Conservation (phyloP, 2,113 vertebrate species). For the Eidolon helvum region DNA sequence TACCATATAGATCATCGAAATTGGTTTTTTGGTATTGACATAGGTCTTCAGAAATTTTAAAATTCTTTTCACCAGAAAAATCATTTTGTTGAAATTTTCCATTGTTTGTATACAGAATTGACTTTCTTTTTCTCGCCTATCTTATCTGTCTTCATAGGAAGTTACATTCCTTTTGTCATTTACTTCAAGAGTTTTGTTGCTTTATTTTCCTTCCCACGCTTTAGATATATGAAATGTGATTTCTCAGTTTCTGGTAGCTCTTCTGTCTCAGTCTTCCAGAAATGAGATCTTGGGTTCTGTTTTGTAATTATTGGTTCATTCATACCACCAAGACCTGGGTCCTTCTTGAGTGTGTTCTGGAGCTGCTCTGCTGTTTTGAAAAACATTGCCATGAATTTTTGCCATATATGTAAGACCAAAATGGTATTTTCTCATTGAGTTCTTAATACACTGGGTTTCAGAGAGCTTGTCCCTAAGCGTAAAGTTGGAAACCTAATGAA, state of each 20-base stretch:
- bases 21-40: neutral
- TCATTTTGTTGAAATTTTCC: neutral
- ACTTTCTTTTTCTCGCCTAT: neutral
- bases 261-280: neutral
- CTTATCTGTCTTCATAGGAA: neutral
- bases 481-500: neutral
- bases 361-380: neutral
- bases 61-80: neutral
- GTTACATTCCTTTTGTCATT: neutral
- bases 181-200: neutral
- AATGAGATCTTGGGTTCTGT: neutral
- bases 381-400: neutral
- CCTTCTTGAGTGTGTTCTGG: neutral
- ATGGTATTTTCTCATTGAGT: neutral
- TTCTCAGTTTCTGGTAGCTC: neutral
- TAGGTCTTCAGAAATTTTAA: constrained; percentile 25
- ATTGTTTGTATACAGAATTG: neutral
- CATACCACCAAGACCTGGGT: neutral
- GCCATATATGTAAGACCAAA: neutral
- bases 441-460: neutral
- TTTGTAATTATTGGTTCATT: neutral
- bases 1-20: neutral
- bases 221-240: neutral
- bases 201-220: neutral
- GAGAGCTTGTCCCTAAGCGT: neutral